Evolutionary conservation across 2,797 vertebrate species (phyloP).

Genomic region (Danio tinwini): DNA sequence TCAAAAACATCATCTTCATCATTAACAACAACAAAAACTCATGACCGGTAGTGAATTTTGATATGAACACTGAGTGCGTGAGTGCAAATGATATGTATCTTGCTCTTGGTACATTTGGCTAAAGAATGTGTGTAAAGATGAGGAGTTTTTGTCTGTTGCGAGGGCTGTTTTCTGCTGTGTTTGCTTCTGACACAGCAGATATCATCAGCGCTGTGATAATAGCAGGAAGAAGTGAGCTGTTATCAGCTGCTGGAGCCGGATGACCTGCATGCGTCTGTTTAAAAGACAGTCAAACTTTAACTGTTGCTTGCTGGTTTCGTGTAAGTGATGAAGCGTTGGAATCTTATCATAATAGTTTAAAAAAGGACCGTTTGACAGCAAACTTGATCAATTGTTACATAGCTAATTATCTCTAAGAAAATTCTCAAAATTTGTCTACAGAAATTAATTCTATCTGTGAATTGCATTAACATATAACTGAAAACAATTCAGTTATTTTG

Average conservation of each 20-base stretch:
- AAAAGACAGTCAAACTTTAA: slow-evolving; percentile 39
- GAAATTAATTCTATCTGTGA: background rate
- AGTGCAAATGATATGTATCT: slow-evolving; percentile 25
- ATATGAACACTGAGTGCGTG: slow-evolving; percentile 33
- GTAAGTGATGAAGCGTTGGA: slow-evolving; percentile 17
- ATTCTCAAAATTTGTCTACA: background rate
- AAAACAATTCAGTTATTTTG: background rate
- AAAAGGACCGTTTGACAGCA: background rate
- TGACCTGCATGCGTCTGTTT: slow-evolving; percentile 11
- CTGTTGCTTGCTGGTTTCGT: slow-evolving; percentile 21
- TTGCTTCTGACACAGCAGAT: slow-evolving; percentile 53
- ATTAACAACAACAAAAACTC: too few relatives aligned
- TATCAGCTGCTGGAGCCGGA: slow-evolving; percentile 57
- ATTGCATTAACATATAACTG: background rate
- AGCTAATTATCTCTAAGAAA: background rate
- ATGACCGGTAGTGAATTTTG: slow-evolving; percentile 42
- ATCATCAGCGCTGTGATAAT: slow-evolving; percentile 62
- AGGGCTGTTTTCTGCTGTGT: slow-evolving; percentile 31
- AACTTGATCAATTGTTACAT: background rate
- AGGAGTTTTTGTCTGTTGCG: slow-evolving; percentile 3
- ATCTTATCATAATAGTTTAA: slow-evolving; percentile 8
- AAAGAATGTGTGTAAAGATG: slow-evolving; percentile 36
- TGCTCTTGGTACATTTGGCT: slow-evolving; percentile 38
- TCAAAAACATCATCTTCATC: too few relatives aligned
- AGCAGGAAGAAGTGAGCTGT: slow-evolving; percentile 59